Conservation (phyloP, 2,113 vertebrate species). For the Grantiella picta region DNA sequence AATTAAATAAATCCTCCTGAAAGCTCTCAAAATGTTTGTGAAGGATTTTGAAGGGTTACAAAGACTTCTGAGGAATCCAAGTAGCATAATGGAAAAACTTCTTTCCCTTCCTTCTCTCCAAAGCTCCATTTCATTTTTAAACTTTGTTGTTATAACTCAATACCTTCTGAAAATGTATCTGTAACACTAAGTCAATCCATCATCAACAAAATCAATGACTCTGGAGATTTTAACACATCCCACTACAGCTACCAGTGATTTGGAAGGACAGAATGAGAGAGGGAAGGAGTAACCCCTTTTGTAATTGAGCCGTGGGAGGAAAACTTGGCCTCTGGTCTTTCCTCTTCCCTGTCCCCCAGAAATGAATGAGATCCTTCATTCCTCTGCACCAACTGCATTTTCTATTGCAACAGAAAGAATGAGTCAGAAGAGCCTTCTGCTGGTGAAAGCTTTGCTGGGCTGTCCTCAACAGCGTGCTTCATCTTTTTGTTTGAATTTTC, state of each 20-base stretch:
- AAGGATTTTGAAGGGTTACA: background rate
- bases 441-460: background rate
- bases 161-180: background rate
- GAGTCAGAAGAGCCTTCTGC: conserved; percentile 29
- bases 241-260: background rate
- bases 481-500: background rate
- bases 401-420: background rate
- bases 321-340: background rate
- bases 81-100: background rate
- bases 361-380: conserved; percentile 44
- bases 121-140: background rate
- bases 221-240: background rate
- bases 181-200: background rate
- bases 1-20: background rate
- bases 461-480: background rate
- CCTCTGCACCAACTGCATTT: conserved; percentile 11
- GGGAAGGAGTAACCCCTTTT: background rate
- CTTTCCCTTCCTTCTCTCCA: background rate
- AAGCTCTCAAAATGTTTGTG: background rate
- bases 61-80: background rate
- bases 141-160: background rate
- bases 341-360: background rate
- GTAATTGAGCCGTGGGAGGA: background rate
- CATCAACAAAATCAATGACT: background rate
- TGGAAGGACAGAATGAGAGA: background rate